A percentile compares a stretch with the other conserved stretches of the same genome.
These are phyloP conservation scores for Elymnias hypermnestra DNA, from an alignment of 1,140 invertebrate species.

Conservation along the genomic window DNA sequence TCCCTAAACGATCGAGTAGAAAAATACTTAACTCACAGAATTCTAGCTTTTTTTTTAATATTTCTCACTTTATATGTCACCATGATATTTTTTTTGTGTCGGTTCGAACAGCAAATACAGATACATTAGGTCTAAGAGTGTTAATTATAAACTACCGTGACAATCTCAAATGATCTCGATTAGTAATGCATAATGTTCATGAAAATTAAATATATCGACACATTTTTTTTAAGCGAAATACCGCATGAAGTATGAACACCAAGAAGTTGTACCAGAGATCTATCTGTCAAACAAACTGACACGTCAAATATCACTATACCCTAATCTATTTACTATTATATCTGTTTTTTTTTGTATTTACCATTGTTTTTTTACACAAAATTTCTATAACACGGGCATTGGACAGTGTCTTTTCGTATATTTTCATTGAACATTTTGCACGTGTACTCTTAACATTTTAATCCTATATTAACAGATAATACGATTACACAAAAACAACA, in stretches of 20 bases:
- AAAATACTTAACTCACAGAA: constrained; percentile 71
- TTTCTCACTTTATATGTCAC: constrained; percentile 48
- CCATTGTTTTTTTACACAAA: constrained; percentile 7
- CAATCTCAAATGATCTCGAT: constrained; percentile 58
- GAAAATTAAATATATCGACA: constrained; percentile 15
- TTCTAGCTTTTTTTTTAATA: constrained; percentile 50
- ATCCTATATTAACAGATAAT: constrained; percentile 59
- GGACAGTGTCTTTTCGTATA: constrained; percentile 16
- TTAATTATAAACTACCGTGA: constrained; percentile 61
- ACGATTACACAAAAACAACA: constrained; percentile 56
- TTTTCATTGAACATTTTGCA: constrained; percentile 65
- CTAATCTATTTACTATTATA: constrained; percentile 17
- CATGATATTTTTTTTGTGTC: constrained; percentile 38
- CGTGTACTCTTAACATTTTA: constrained; percentile 44
- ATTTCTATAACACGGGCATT: constrained; percentile 6
- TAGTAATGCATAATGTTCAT: constrained; percentile 56
- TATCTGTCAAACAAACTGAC: constrained; percentile 4
- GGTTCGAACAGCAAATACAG: constrained; percentile 42
- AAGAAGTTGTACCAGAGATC: constrained; percentile 17
- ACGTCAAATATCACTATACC: constrained; percentile 7
- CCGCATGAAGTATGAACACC: constrained; percentile 13
- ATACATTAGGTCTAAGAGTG: constrained; percentile 62
- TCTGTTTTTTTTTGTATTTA: constrained; percentile 15
- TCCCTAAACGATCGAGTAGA: constrained; percentile 72
- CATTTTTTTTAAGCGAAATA: background rate